A percentile compares a stretch with the other conserved stretches of the same genome.
phyloP scores from a whole-genome alignment of 2,888 invertebrate genomes.

The Rotaria socialis region DNA sequence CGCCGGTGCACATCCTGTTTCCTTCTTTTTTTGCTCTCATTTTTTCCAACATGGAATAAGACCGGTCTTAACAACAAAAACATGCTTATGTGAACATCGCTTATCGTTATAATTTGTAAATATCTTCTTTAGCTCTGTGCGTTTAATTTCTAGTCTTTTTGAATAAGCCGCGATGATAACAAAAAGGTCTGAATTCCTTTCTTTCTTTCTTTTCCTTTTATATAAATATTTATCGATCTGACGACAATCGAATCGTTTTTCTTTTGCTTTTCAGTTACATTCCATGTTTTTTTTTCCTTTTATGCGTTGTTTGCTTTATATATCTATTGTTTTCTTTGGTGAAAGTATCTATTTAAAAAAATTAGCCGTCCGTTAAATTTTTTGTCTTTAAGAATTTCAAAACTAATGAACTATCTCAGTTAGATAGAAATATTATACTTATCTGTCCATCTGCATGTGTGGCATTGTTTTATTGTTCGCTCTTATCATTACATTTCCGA shows the following conservation, averaged over 20 bases:
- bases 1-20: conserved; percentile 3
- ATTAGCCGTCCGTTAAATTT: neutral
- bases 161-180: neutral
- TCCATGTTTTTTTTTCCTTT: neutral
- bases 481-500: neutral
- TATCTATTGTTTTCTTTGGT: neutral
- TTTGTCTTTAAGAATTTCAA: neutral
- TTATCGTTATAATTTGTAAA: neutral
- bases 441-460: neutral
- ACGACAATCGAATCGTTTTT: neutral
- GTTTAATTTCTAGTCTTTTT: conserved; percentile 7
- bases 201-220: neutral
- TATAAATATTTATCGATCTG: neutral
- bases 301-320: neutral
- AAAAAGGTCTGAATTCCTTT: neutral
- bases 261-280: neutral
- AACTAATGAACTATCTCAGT: neutral
- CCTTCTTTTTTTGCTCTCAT: neutral
- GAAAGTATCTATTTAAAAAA: neutral
- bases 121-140: neutral
- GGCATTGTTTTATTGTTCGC: neutral
- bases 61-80: neutral
- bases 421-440: neutral
- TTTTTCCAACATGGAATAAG: neutral
- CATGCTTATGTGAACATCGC: conserved; percentile 5